Evolutionary conservation across 1,140 invertebrate genomes (phyloP), one percentile per base, ranked within the genome.

Genomic region (Dolichoris vasculosae): DNA sequence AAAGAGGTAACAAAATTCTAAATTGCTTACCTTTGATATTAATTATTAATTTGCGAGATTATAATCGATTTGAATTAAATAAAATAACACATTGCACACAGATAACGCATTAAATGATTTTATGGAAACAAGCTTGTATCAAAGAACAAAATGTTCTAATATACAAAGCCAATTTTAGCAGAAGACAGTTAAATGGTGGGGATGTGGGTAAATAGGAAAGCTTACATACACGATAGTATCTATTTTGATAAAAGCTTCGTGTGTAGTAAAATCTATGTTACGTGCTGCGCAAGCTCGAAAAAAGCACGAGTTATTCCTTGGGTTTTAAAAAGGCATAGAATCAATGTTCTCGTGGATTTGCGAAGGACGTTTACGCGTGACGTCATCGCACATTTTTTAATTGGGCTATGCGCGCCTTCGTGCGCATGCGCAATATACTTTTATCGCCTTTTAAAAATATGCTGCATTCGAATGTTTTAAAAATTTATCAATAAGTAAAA

Each of bases 111-210:
- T 76, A 1, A 43, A 23, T 17, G 46, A 17, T 55, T 9, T n/a
- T 1, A 75, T 11, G n/a, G 15, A 64, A 83, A 55, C 67, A 83
- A 67, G 51, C 78, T 77, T 67, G 51, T 11, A 46, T 51, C 13
- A 30, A 83, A n/a, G 32, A 32, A 30, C 51, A 67, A 64, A 67
- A 26, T 64, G 59, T 9, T 83, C 48, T n/a, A 30, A 76, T 76
- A 76, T 51, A 77, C 73, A 83, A 83, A 83, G 73, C 55, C 82
- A 83, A 83, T 67, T 77, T 83, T 83, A 83, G 82, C 82, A 83
- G 82, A 83, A 83, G 82, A 83, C 82, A 83, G 40, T 83, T 32
- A 48, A 7, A 55, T 77, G 71, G 75, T 46, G 59, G 51, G 71
- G n/a, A n/a, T n/a, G n/a, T n/a, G n/a, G n/a, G 40, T 73, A 55